Base-by-base conservation (phyloP, 2,888 invertebrate species). In the Spilosoma lubricipeda region DNA sequence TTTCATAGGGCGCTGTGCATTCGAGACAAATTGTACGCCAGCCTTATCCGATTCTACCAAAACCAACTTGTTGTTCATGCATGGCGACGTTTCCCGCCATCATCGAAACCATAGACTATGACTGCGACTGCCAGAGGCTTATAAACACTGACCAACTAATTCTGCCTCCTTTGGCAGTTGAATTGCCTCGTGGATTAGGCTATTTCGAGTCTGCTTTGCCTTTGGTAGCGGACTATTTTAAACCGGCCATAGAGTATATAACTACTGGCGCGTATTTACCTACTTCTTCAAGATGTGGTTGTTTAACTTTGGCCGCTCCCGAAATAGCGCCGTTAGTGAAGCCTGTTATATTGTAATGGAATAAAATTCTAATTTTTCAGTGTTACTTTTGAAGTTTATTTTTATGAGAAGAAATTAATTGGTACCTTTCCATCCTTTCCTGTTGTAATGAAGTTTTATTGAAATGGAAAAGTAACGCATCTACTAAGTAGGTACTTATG, bases 121-220 rank as follows among this genome's bases (percentile, higher is more conserved):
- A 27, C 20, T 67, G 66, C 13, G 63, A 52, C 63, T 20, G 74
- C 56, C 69, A 45, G 45, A 76, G 71, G 33, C 72, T 70, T 42
- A 42, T 72, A 64, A 74, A 76, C 70, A 80, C 81, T 15, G 77
- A 85, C 2, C 87, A 88, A 48, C 78, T 91, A 1, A 87, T 92
- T 71, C 74, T 88, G 42, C 90, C 92, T 0, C 92, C 92, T 8
- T n/a, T 77, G 5, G 72, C 86, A 5, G 80, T 80, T 0, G 90
- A 91, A n/a, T 71, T 92, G 18, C 90, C 89, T 0, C 74, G 71
- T 52, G 91, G 90, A 0, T 72, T 92, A 18, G 91, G 92, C 0
- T 92, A 90, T 70, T 82, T 89, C 15, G 83, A 86, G 2, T 77
- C 90, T 0, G 90, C 89, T 0, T 78, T 87, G 1, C 89, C 91